These are phyloP conservation scores for Lycophotia porphyrea DNA, from an alignment of 2,888 invertebrate species.

Conservation along the genomic window DNA sequence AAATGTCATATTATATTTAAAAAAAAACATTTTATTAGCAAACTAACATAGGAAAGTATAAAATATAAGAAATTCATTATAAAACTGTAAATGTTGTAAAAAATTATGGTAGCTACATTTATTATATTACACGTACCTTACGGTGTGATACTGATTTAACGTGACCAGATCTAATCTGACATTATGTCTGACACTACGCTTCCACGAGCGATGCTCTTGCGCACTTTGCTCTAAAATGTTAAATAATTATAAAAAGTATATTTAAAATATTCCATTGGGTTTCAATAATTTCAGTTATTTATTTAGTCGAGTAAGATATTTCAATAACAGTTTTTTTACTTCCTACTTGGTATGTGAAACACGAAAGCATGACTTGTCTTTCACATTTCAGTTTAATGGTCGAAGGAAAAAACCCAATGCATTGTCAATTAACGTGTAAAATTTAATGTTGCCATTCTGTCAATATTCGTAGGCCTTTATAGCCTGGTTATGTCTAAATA, in stretches of 20 bases:
- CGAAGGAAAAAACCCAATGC: constrained; percentile 38
- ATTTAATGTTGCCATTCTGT: constrained; percentile 11
- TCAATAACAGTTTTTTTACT: constrained; percentile 8
- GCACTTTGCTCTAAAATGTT: constrained; percentile 11
- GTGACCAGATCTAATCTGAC: constrained; percentile 77
- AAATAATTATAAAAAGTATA: background rate
- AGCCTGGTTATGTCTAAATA: constrained; percentile 33
- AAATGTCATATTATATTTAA: constrained; percentile 69
- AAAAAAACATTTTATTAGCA: constrained; percentile 90
- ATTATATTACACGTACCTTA: constrained; percentile 79
- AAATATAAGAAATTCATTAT: constrained; percentile 89
- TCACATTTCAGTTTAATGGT: constrained; percentile 27
- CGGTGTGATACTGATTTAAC: constrained; percentile 75
- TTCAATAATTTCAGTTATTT: background rate
- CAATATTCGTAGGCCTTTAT: constrained; percentile 34
- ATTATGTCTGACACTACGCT: constrained; percentile 59
- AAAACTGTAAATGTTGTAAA: constrained; percentile 88
- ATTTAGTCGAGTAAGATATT: background rate
- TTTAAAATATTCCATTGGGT: background rate
- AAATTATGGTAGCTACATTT: constrained; percentile 85
- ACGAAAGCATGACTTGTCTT: constrained; percentile 12
- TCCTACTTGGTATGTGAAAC: constrained; percentile 17
- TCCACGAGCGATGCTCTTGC: constrained; percentile 43
- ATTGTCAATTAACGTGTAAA: constrained; percentile 38
- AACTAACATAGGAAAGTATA: constrained; percentile 90